These are phyloP conservation scores for Drosophila vallismaia DNA, from an alignment of 2,888 invertebrate genomes.

Conservation along the genomic window DNA sequence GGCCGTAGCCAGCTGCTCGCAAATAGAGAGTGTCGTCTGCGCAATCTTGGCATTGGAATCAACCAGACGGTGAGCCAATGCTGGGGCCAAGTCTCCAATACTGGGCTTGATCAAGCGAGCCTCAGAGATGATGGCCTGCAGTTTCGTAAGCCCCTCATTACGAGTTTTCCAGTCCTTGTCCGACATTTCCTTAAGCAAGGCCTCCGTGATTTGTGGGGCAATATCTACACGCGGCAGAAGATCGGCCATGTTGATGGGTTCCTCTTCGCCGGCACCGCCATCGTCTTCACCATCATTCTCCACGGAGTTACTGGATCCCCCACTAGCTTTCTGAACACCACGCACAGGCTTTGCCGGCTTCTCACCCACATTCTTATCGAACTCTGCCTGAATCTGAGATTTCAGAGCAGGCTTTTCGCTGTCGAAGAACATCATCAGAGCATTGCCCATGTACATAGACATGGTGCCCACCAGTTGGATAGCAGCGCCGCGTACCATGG, in stretches of 20 bases:
- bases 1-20: conserved; percentile 91
- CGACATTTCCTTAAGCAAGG: conserved; percentile 90
- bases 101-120: conserved; percentile 92
- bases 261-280: conserved; percentile 68
- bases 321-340: conserved; percentile 84
- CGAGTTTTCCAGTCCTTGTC: conserved; percentile 96
- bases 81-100: conserved; percentile 93
- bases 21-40: conserved; percentile 92
- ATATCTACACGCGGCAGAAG: conserved; percentile 91
- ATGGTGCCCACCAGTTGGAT: conserved; percentile 88
- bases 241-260: conserved; percentile 87
- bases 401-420: conserved; percentile 93
- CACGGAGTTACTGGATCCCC: conserved; percentile 24
- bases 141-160: conserved; percentile 85
- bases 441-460: conserved; percentile 91
- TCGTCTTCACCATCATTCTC: conserved; percentile 61
- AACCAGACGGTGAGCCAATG: conserved; percentile 89
- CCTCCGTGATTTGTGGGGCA: conserved; percentile 91
- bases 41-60: conserved; percentile 97
- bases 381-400: conserved; percentile 93
- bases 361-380: conserved; percentile 91
- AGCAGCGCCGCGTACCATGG: conserved; percentile 91
- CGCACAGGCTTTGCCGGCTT: conserved; percentile 90
- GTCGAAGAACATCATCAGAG: conserved; percentile 91
- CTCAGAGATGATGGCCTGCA: conserved; percentile 84